Base-by-base conservation (phyloP, 2,113 vertebrate genomes). In the Crotalus horridus region DNA sequence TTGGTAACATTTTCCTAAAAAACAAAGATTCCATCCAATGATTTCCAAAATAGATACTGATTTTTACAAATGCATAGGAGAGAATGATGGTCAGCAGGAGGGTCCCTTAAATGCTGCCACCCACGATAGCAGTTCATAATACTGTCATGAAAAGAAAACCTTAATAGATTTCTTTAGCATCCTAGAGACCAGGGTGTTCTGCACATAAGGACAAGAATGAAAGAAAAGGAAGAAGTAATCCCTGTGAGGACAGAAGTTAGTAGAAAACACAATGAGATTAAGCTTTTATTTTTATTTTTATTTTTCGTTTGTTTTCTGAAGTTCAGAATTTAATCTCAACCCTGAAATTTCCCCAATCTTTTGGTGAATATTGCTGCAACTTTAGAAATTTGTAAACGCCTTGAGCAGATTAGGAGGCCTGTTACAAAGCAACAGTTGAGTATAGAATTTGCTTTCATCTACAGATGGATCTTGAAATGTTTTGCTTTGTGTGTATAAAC, bases 381-480 rank as follows among this genome's bases (percentile, higher is more conserved):
- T 94, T 94, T 93, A 93, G 89, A 85, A 46, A 6, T 93, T 93
- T 92, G 48, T 54, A 56, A 39, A 91, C 64, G 46, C 64, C 53
- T 88, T 69, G 33, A 58, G 0, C 10, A 85, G 87, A 33, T 59
- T 93, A 56, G 2, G 58, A 87, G 93, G 85, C 91, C 85, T 13
- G 1, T 0, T 1, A 0, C 58, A 33, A 33, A 86, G 39, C 26
- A 10, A 0, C 55, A 23, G 4, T 61, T 88, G 10, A 54, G 20
- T 26, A 53, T 58, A 89, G 11, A n/a, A 15, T 17, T 29, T 94
- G 13, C 23, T 93, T 26, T 94, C 39, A 1, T 69, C 46, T 90
- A 39, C 10, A 20, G 54, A 46, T 48, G 89, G 85, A 53, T 29
- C 33, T 88, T 11, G 53, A 15, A 93, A 91, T 53, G 12, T 12